Evolutionary conservation across 2,797 vertebrate species (phyloP), one percentile per base, ranked within the genome.

Genomic region (Sebastes kiyomatsui): DNA sequence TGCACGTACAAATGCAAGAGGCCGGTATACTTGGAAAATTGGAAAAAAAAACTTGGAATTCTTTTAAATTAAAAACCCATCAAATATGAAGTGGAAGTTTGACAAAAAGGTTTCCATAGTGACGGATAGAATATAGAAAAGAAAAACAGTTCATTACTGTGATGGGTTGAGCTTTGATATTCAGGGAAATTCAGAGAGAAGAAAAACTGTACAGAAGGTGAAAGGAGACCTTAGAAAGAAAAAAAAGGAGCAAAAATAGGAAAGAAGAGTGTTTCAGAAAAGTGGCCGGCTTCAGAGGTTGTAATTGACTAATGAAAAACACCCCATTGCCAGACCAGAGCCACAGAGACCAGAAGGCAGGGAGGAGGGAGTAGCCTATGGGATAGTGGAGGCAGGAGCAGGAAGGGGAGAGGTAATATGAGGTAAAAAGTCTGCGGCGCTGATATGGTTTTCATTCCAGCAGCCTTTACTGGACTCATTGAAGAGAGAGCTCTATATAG

Each of bases 261-360:
- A 72, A 73, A 65, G 30, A 64, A 33, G 33, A 72, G 56, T 64
- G 56, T 79, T 67, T 79, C 33, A 69, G 65, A 85, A 81, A 84
- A 64, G 30, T 27, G 4, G 54, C 55, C 61, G 61, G 77, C 38
- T 70, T 75, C 75, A 77, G 75, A 79, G 68, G 46, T 70, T 82
- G n/a, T 81, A 83, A 87, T 67, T 85, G 78, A 75, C 67, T 80
- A 90, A 90, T 89, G 72, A 86, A 86, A 89, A 80, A 72, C 82
- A 88, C 56, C 68, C 33, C 23, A 35, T 7, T 73, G 42, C 59
- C 54, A 79, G 52, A 73, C 30, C 58, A 77, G 77, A 72, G 28
- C 60, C 71, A 80, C 56, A 38, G 25, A 79, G 77, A 56, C 67
- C 30, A 42, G 28, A 49, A 84, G 61, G 32, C 62, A 62, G 49